phyloP scores from a whole-genome alignment of 1,140 invertebrate genomes.

The Dryas iulia region DNA sequence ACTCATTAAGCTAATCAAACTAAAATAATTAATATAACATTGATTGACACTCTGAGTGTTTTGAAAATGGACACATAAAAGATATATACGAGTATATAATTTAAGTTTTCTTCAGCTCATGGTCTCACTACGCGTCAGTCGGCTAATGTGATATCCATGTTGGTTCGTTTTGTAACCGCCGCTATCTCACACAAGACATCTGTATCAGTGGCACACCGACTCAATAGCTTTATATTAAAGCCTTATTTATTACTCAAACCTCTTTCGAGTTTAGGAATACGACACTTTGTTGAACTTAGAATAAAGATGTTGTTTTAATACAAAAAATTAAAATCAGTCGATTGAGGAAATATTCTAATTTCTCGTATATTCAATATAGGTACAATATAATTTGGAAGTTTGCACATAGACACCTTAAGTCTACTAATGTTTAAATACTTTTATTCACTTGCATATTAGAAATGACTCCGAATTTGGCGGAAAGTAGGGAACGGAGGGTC shows the following conservation, averaged over 20 bases:
- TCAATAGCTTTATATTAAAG: constrained; percentile 68
- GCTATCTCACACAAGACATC: constrained; percentile 69
- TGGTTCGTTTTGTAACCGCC: constrained; percentile 62
- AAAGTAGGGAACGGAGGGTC: too few relatives aligned
- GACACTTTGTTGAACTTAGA: constrained; percentile 52
- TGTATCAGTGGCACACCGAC: constrained; percentile 73
- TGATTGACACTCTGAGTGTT: constrained; percentile 12
- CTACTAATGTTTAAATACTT: background rate
- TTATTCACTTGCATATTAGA: background rate
- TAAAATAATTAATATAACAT: constrained; percentile 13
- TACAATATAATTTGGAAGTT: background rate
- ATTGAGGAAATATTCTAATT: constrained; percentile 15
- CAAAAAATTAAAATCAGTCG: constrained; percentile 22
- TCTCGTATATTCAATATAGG: too few relatives aligned
- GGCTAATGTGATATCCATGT: constrained; percentile 76
- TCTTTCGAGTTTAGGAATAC: constrained; percentile 62
- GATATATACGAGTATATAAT: constrained; percentile 41
- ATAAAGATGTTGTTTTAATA: constrained; percentile 37
- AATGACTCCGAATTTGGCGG: too few relatives aligned
- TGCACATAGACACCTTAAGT: background rate
- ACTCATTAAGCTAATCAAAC: constrained; percentile 13
- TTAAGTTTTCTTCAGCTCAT: constrained; percentile 38
- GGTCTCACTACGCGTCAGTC: constrained; percentile 50
- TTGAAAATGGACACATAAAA: constrained; percentile 20
- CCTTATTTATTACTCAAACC: constrained; percentile 69